A percentile compares a stretch with the other conserved stretches of the same genome.
These are phyloP conservation scores for Onychomys arenicola DNA, from an alignment of 2,797 vertebrate genomes.

Conservation along the genomic window DNA sequence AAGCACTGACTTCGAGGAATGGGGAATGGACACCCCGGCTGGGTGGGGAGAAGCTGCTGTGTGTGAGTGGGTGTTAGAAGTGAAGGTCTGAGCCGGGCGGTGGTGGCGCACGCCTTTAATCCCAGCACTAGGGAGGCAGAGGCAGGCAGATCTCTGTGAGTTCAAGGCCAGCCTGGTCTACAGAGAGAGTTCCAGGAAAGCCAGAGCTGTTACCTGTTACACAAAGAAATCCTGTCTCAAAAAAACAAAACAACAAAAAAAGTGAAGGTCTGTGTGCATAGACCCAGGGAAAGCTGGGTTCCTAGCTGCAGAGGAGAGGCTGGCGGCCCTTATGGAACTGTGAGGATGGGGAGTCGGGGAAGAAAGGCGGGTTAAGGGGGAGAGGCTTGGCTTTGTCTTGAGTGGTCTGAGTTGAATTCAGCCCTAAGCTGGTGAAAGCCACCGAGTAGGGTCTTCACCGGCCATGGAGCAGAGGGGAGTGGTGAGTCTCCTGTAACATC, in stretches of 20 bases:
- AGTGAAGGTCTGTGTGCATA: fast-evolving
- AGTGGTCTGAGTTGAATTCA: not conserved
- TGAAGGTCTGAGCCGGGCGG: too few relatives aligned
- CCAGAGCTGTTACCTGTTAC: too few relatives aligned
- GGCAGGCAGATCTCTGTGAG: too few relatives aligned
- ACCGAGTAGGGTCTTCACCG: not conserved
- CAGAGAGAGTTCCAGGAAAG: too few relatives aligned
- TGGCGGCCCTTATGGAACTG: fast-evolving
- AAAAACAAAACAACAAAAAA: too few relatives aligned
- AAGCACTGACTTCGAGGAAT: not conserved
- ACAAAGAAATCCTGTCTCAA: too few relatives aligned
- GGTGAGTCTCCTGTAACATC: not conserved
- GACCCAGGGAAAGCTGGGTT: not conserved
- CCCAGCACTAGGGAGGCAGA: too few relatives aligned
- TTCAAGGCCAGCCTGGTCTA: too few relatives aligned
- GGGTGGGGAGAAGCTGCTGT: not conserved
- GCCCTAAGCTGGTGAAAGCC: not conserved
- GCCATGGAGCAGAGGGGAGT: not conserved
- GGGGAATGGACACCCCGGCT: not conserved
- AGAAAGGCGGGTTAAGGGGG: not conserved
- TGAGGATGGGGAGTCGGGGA: not conserved
- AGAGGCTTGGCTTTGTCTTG: not conserved
- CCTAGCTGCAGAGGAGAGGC: not conserved
- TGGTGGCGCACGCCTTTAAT: too few relatives aligned
- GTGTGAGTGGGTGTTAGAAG: not conserved